Evolutionary conservation across 1,140 invertebrate species (phyloP).

Genomic region (Caenorhabditis tropicalis): DNA sequence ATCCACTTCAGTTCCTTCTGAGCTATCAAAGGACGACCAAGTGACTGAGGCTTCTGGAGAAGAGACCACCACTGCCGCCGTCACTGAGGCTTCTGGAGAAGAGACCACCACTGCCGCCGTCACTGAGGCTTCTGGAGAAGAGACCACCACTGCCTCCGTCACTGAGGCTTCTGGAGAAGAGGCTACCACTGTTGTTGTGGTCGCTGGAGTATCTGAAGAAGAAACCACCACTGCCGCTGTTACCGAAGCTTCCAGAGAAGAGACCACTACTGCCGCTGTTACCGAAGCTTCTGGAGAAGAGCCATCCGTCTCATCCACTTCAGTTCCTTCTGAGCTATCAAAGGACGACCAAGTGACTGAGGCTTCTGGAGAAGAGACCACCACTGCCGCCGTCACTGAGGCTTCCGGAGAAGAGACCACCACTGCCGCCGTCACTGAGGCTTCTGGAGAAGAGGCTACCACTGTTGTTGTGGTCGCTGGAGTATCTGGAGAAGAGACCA

Average conservation of each 20-base stretch:
- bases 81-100: neutral
- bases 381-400: neutral
- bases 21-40: neutral
- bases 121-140: neutral
- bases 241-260: neutral
- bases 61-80: neutral
- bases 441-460: neutral
- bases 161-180: neutral
- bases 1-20: neutral
- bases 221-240: neutral
- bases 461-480: neutral
- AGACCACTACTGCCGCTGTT: neutral
- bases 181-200: too few relatives aligned
- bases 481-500: neutral
- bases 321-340: neutral
- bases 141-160: neutral
- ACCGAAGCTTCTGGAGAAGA: neutral
- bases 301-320: neutral
- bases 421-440: neutral
- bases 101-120: neutral
- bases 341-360: neutral
- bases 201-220: neutral
- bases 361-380: neutral
- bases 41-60: neutral
- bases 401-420: neutral